Evolutionary conservation across 2,113 vertebrate genomes (phyloP), one percentile per base, ranked within the genome.

Genomic region (Sinocyclocheilus rhinocerous): DNA sequence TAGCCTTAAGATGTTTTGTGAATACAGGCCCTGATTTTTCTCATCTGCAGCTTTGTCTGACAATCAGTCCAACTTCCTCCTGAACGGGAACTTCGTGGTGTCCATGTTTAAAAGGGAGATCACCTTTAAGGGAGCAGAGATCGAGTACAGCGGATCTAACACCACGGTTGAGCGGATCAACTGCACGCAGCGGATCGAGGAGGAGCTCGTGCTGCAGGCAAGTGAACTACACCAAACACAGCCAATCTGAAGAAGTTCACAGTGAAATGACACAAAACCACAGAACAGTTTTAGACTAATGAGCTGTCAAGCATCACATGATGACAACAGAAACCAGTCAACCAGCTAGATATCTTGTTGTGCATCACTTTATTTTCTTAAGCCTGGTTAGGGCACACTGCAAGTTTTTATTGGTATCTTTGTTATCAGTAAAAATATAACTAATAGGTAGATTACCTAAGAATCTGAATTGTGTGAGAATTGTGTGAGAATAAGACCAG

Each of bases 41-140:
- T 93, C 92, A 11, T 73, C 70, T n/a, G 36, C 90, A 99, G 98
- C 98, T 33, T 94, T 99, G 89, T 97, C 97, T 82, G 97, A 98
- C 89, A 90, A 92, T 89, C 95, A 95, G 42, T 97, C 97, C 87
- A 97, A 97, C 92, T 97, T 96, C 87, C 93, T 99, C 77, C 94
- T 99, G 89, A 99, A 99, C 90, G 98, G 98, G 87, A 97, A 99
- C 95, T 98, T 98, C 93, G 96, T 99, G 93, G 98, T 99, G 90
- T 97, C 96, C 94, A 97, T 97, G 96, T 97, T 97, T 91, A 99
- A 97, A 94, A 96, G 95, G 93, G 97, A 98, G 95, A 95, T 99
- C 91, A 95, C 89, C 87, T 90, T 97, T 83, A 95, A 96, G 90
- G 97, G 97, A 92, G 94, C 94, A 9, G 91, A 95, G 89, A 96